A percentile compares a stretch with the other conserved stretches of the same genome.
Evolutionary conservation across 2,888 invertebrate species (phyloP).

Genomic region (Folsomia manolachei): DNA sequence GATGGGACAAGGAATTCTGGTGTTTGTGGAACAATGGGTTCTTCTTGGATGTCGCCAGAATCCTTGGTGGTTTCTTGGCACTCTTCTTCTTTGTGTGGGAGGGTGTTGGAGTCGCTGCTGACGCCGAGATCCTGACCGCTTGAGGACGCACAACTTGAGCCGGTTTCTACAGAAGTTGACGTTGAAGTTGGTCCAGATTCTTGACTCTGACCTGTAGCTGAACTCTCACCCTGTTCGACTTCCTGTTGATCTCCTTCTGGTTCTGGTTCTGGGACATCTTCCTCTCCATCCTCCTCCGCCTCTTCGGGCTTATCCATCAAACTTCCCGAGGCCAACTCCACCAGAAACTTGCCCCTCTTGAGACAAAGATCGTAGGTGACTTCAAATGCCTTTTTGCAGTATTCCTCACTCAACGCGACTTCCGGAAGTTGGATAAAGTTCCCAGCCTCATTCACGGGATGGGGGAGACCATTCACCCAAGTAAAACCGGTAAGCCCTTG

Average conservation of each 20-base stretch:
- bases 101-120: neutral
- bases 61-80: too few species aligned
- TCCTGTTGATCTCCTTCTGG: neutral
- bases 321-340: neutral
- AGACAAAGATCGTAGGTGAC: slow-evolving; percentile 1
- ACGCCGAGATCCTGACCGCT: neutral
- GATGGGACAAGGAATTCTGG: too few species aligned
- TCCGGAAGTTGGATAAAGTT: slow-evolving; percentile 4
- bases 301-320: neutral
- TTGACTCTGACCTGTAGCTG: too few species aligned
- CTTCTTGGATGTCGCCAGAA: too few species aligned
- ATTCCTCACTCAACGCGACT: neutral
- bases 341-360: slow-evolving; percentile 4
- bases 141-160: too few species aligned
- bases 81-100: neutral
- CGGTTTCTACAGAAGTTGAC: neutral
- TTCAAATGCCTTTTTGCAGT: neutral
- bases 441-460: neutral
- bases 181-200: too few species aligned
- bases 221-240: too few species aligned
- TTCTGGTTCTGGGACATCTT: neutral
- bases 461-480: slow-evolving; percentile 14
- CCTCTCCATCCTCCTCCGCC: too few species aligned
- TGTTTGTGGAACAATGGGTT: too few species aligned
- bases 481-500: slow-evolving; percentile 8